Evolutionary conservation across 2,888 invertebrate species (phyloP).

Genomic region (Amphimallon solstitiale): DNA sequence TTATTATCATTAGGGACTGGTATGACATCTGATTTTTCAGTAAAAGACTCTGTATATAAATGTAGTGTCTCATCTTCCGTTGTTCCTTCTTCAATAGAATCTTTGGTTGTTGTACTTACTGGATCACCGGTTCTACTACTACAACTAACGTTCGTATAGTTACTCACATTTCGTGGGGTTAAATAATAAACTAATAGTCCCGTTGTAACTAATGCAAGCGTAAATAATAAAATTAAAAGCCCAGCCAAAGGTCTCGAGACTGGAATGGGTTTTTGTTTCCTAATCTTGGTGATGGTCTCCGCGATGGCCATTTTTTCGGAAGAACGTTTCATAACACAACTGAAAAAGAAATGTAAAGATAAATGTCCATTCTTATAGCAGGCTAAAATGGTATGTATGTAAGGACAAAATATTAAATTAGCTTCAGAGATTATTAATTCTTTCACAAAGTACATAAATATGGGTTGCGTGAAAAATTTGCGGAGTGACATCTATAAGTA

Average conservation of each 20-base stretch:
- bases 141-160: constrained; percentile 45
- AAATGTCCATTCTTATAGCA: no score
- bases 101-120: no score
- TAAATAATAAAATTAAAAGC: constrained; percentile 71
- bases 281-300: constrained; percentile 66
- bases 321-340: constrained; percentile 50
- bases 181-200: constrained; percentile 82
- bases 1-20: constrained; percentile 56
- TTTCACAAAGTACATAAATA: no score
- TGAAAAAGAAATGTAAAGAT: constrained; percentile 18
- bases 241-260: constrained; percentile 73
- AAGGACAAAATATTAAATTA: no score
- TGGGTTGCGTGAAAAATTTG: no score
- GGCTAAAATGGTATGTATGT: no score
- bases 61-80: neutral
- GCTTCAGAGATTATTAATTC: no score
- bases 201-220: constrained; percentile 74
- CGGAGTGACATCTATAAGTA: no score
- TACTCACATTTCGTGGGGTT: constrained; percentile 66
- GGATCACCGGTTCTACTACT: neutral
- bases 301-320: constrained; percentile 52
- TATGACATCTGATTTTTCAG: neutral
- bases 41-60: constrained; percentile 15
- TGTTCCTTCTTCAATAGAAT: neutral
- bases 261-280: constrained; percentile 71